These are phyloP conservation scores for Eira barbara DNA, from an alignment of 2,113 vertebrate species.

Conservation along the genomic window DNA sequence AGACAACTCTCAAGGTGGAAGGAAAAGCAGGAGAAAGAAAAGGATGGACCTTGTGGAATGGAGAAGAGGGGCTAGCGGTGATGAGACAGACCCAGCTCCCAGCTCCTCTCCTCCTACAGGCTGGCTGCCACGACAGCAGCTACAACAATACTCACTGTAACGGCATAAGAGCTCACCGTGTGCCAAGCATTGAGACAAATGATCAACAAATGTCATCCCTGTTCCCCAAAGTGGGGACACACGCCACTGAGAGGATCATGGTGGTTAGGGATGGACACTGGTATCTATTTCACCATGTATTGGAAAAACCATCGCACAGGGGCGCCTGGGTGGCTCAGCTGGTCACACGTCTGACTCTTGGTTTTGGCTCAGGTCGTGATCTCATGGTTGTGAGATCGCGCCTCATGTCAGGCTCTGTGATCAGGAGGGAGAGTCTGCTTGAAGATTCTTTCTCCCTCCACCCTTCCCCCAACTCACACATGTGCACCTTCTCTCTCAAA, in stretches of 20 bases:
- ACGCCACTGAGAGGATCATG: not conserved
- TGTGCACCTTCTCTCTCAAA: not conserved
- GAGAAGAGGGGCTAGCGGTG: not conserved
- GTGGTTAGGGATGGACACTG: not conserved
- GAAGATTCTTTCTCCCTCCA: not conserved
- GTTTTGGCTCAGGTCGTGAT: not conserved
- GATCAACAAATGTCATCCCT: not conserved
- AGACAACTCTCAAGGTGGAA: not conserved
- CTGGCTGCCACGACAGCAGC: rapidly evolving
- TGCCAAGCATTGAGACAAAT: not conserved
- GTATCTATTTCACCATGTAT: too few species aligned
- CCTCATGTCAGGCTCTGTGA: not conserved
- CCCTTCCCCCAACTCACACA: not conserved
- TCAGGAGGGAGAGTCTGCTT: not conserved
- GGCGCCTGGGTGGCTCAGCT: not conserved
- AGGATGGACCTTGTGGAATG: not conserved
- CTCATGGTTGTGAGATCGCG: not conserved
- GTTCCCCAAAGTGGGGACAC: not conserved
- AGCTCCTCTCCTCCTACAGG: not conserved
- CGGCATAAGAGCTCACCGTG: not conserved
- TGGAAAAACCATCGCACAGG: not conserved
- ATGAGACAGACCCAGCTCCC: not conserved
- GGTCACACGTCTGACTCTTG: not conserved
- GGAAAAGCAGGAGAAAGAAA: not conserved
- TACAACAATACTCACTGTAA: not conserved